Conservation (phyloP, 2,888 invertebrate genomes). For the Caradrina clavipalpis region DNA sequence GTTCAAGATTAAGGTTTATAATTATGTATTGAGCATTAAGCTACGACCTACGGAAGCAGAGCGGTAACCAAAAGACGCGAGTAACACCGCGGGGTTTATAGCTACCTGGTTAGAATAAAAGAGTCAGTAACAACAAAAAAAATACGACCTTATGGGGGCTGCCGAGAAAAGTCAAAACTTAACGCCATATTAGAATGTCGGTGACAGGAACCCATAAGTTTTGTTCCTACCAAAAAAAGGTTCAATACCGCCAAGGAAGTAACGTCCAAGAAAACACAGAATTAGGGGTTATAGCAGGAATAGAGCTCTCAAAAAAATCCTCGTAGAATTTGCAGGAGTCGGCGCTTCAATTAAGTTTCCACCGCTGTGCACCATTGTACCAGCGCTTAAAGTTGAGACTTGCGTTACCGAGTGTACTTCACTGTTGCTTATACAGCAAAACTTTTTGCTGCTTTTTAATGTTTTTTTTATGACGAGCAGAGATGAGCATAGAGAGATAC, state of each 20-base stretch:
- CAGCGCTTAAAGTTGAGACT: conserved; percentile 63
- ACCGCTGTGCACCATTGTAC: conserved; percentile 66
- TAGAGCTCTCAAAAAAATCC: conserved; percentile 56
- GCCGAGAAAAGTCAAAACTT: too few species aligned
- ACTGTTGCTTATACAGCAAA: conserved; percentile 56
- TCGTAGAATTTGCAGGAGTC: conserved; percentile 48
- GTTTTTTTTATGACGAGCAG: conserved; percentile 32
- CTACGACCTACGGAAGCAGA: too few species aligned
- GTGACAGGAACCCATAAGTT: too few species aligned
- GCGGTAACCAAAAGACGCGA: too few species aligned
- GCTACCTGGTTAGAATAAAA: too few species aligned
- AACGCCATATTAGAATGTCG: too few species aligned
- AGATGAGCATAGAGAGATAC: conserved; percentile 49
- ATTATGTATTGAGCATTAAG: too few species aligned
- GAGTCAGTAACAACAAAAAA: not conserved
- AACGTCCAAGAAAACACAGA: conserved; percentile 29
- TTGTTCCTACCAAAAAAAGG: too few species aligned
- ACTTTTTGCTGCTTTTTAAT: conserved; percentile 49
- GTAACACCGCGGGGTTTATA: too few species aligned
- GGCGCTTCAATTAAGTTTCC: conserved; percentile 66
- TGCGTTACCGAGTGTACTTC: conserved; percentile 63
- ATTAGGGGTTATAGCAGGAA: conserved; percentile 27
- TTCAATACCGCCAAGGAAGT: not conserved
- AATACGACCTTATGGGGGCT: too few species aligned
- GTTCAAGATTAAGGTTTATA: too few species aligned